Evolutionary conservation across 1,140 invertebrate genomes (phyloP).

Genomic region (Ceratina australensis): DNA sequence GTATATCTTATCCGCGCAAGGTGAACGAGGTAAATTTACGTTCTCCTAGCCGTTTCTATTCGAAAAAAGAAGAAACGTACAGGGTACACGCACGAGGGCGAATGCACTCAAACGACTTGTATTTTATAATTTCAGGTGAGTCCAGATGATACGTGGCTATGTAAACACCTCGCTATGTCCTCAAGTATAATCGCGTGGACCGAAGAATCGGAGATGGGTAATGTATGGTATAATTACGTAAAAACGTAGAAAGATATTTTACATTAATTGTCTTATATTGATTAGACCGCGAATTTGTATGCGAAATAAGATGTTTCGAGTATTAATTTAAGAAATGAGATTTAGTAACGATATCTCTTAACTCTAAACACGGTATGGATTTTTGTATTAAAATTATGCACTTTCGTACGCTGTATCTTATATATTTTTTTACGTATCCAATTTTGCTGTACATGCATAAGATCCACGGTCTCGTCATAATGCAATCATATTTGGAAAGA

Average conservation of each 20-base stretch:
- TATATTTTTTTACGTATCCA: too few species aligned
- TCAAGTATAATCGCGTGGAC: not conserved
- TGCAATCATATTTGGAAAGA: too few species aligned
- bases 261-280: not conserved
- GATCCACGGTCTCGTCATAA: too few species aligned
- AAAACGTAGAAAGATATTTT: not conserved
- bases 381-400: too few species aligned
- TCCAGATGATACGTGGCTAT: constrained; percentile 16
- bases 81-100: constrained; percentile 12
- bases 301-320: too few species aligned
- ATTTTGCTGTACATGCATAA: too few species aligned
- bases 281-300: too few species aligned
- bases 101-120: constrained; percentile 28
- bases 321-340: too few species aligned
- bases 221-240: not conserved
- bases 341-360: too few species aligned
- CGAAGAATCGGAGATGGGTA: not conserved
- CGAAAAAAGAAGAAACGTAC: constrained; percentile 27
- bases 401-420: too few species aligned
- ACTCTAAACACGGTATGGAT: too few species aligned
- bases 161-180: constrained; percentile 2
- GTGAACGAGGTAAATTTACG: constrained; percentile 62
- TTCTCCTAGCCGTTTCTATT: constrained; percentile 42
- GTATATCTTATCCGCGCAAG: constrained; percentile 61
- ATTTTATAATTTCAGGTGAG: constrained; percentile 53